phyloP scores from a whole-genome alignment of 2,888 invertebrate species.

The Mythimna lalbum region DNA sequence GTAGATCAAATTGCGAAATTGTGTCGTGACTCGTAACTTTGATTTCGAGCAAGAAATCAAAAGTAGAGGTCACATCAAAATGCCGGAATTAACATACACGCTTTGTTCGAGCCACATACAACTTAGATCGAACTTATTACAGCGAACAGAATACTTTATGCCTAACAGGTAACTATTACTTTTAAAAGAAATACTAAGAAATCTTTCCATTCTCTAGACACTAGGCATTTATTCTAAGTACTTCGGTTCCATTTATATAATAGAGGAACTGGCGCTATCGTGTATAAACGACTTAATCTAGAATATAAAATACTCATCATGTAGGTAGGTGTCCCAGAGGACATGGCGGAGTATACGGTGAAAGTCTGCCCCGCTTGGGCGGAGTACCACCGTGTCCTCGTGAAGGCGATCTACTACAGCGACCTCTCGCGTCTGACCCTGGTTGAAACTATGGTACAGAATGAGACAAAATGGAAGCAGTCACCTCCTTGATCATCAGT shows the following conservation, averaged over 20 bases:
- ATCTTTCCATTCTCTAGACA: slow-evolving; percentile 8
- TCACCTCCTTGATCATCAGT: too few species aligned
- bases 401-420: too few species aligned
- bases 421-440: too few species aligned
- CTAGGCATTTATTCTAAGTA: slow-evolving; percentile 15
- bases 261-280: slow-evolving; percentile 17
- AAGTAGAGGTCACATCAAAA: slow-evolving; percentile 79
- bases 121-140: slow-evolving; percentile 25
- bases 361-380: too few species aligned
- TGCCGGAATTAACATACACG: slow-evolving; percentile 81
- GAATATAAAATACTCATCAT: slow-evolving; percentile 11
- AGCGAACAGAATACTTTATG: slow-evolving; percentile 10
- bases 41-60: slow-evolving; percentile 78
- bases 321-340: not conserved
- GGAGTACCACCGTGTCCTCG: too few species aligned
- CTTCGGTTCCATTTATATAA: slow-evolving; percentile 12
- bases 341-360: too few species aligned
- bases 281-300: slow-evolving; percentile 11
- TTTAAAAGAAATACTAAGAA: slow-evolving; percentile 30
- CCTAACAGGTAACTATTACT: slow-evolving; percentile 10
- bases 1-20: slow-evolving; percentile 74
- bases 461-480: too few species aligned
- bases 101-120: slow-evolving; percentile 36
- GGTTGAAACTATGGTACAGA: too few species aligned
- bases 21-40: slow-evolving; percentile 74